A percentile compares a stretch with the other conserved stretches of the same genome.
phyloP scores from a whole-genome alignment of 2,888 invertebrate species.

The Adineta ricciae region DNA sequence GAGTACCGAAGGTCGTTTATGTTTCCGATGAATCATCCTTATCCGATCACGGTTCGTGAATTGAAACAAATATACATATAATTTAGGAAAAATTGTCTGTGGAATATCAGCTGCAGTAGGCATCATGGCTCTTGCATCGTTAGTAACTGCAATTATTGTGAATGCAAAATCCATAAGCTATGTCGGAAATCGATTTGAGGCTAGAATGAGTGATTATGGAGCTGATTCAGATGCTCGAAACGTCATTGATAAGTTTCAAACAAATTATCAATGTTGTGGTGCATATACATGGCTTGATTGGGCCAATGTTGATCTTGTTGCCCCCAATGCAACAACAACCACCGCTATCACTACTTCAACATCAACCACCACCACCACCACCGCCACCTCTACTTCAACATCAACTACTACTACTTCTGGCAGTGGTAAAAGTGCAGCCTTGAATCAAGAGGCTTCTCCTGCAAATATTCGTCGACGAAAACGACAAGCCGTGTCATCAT shows the following conservation, averaged over 20 bases:
- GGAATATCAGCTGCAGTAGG: neutral
- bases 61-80: neutral
- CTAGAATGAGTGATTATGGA: neutral
- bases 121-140: neutral
- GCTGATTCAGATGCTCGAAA: neutral
- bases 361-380: neutral
- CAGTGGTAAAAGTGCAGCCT: too few species aligned
- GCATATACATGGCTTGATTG: neutral
- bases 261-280: neutral
- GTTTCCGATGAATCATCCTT: too few species aligned
- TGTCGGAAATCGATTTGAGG: neutral
- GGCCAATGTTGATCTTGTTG: neutral
- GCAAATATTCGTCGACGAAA: neutral
- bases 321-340: neutral
- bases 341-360: neutral
- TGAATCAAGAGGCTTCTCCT: too few species aligned
- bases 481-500: neutral
- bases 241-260: neutral
- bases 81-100: neutral
- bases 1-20: too few species aligned
- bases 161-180: neutral
- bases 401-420: too few species aligned
- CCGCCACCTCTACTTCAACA: accelerated
- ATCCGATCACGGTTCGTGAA: too few species aligned
- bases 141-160: neutral